Conservation (phyloP, 1,140 invertebrate genomes). For the Vollenhovia emeryi region DNA sequence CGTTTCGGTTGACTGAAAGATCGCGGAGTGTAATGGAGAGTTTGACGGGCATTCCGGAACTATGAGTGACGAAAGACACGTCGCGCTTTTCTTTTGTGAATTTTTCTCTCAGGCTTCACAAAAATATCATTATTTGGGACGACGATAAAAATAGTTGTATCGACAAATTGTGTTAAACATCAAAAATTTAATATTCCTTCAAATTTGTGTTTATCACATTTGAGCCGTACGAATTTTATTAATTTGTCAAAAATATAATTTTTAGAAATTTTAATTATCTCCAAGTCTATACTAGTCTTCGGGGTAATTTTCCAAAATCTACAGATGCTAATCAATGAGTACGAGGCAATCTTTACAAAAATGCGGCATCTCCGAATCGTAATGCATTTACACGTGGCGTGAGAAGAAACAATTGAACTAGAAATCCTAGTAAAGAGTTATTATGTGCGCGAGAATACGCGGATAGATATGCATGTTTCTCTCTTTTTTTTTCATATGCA, state of each 20-base stretch:
- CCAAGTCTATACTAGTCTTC: background rate
- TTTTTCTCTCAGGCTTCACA: background rate
- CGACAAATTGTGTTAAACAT: background rate
- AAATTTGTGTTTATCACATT: no score
- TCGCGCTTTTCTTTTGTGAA: background rate
- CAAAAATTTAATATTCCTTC: no score
- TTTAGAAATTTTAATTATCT: background rate
- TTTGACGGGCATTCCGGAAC: conserved; percentile 16
- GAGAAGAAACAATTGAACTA: background rate
- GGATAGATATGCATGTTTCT: background rate
- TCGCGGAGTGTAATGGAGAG: background rate
- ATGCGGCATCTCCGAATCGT: background rate
- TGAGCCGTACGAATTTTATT: no score
- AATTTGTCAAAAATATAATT: no score
- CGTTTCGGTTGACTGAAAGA: conserved; percentile 43
- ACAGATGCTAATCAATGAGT: background rate
- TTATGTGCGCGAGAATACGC: background rate
- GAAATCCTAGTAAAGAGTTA: background rate
- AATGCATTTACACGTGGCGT: background rate
- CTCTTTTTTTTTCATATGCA: background rate
- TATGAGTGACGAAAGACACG: conserved; percentile 5
- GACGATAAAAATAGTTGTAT: background rate
- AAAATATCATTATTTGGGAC: background rate
- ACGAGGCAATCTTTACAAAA: background rate
- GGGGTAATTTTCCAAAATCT: background rate